Percentiles rank a stretch among this genome's conserved stretches.
Conservation (phyloP, 2,888 invertebrate species). For the Beris morrisii region DNA sequence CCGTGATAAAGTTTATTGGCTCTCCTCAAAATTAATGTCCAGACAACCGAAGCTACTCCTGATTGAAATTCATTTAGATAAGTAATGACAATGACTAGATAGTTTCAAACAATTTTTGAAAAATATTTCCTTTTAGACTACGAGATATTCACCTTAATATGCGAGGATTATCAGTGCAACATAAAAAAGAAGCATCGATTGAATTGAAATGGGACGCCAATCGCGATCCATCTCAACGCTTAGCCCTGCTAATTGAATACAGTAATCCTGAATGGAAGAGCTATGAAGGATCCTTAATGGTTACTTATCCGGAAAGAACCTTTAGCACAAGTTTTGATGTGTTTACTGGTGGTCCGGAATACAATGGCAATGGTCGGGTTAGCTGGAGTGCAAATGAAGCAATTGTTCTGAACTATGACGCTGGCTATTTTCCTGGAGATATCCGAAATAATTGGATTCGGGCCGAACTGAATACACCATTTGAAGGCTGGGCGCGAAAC, state of each 20-base stretch:
- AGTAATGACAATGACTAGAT: slow-evolving; percentile 58
- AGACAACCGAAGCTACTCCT: slow-evolving; percentile 67
- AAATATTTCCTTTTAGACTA: slow-evolving; percentile 57
- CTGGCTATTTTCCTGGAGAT: slow-evolving; percentile 50
- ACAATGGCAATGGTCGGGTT: slow-evolving; percentile 59
- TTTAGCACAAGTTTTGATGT: slow-evolving; percentile 70
- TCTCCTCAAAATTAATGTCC: slow-evolving; percentile 66
- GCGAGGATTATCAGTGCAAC: slow-evolving; percentile 63
- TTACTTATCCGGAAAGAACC: slow-evolving; percentile 76
- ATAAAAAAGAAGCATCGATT: slow-evolving; percentile 67
- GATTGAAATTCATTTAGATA: slow-evolving; percentile 76
- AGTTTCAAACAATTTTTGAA: slow-evolving; percentile 15
- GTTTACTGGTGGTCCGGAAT: slow-evolving; percentile 50
- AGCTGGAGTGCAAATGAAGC: slow-evolving; percentile 72
- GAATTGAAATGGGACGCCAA: slow-evolving; percentile 86
- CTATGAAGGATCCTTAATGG: slow-evolving; percentile 64
- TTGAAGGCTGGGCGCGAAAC: slow-evolving; percentile 62
- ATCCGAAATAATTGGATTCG: slow-evolving; percentile 55
- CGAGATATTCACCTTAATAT: slow-evolving; percentile 73
- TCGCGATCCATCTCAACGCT: slow-evolving; percentile 71
- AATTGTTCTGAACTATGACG: slow-evolving; percentile 55
- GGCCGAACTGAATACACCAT: slow-evolving; percentile 62
- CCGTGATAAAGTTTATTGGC: slow-evolving; percentile 68
- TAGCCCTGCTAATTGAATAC: slow-evolving; percentile 61
- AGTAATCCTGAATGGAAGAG: slow-evolving; percentile 64